Conservation (phyloP, 2,888 invertebrate genomes). For the Scaptomyza polygonia region DNA sequence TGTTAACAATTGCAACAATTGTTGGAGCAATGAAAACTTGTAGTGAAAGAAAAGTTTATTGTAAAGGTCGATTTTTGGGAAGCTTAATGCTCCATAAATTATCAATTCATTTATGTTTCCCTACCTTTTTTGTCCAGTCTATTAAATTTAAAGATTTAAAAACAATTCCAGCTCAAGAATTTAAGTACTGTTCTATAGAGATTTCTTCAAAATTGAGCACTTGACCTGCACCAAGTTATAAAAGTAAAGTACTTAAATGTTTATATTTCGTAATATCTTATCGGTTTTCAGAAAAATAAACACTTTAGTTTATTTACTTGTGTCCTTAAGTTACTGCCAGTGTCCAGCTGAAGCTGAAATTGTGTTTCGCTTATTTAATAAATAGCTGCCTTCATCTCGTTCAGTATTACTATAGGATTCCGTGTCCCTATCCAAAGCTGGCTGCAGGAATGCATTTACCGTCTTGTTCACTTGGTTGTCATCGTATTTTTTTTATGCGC, state of each 20-base stretch:
- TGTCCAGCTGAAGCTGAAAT: conserved; percentile 16
- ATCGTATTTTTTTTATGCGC: conserved; percentile 52
- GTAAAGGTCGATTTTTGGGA: too few species aligned
- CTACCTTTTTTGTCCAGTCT: too few species aligned
- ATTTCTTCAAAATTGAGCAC: background rate
- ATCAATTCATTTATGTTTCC: too few species aligned
- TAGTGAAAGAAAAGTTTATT: background rate
- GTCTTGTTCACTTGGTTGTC: conserved; percentile 45
- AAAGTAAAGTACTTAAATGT: conserved; percentile 10
- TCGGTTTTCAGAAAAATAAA: background rate
- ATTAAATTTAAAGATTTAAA: too few species aligned
- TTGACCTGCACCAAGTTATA: conserved; percentile 2
- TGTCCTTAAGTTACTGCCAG: background rate
- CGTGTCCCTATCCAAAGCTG: conserved; percentile 36
- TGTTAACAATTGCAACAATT: conserved; percentile 8
- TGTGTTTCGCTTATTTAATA: conserved; percentile 45
- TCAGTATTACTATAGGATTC: background rate
- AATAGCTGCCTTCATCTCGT: conserved; percentile 33
- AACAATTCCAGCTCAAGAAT: too few species aligned
- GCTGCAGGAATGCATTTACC: conserved; percentile 49
- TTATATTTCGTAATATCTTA: conserved; percentile 8
- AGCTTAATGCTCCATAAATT: too few species aligned
- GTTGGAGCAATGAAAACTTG: background rate
- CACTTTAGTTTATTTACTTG: background rate
- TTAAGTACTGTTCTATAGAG: background rate